phyloP scores from a whole-genome alignment of 37 sponge, comb jelly and placozoan species.

The Oopsacas minuta region DNA sequence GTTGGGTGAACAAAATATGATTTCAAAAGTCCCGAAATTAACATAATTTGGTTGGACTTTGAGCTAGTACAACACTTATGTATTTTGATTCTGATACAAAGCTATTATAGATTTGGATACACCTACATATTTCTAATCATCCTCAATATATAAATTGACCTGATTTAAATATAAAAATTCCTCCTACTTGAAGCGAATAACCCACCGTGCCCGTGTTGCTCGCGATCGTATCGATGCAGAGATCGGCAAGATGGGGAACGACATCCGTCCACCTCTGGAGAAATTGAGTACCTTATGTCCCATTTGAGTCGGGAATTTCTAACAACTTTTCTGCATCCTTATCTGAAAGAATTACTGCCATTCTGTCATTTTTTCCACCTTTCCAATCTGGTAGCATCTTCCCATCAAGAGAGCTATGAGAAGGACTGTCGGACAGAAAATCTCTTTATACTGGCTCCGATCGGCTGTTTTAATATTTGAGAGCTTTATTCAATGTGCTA shows the following conservation, averaged over 20 bases:
- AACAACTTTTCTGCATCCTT: constrained; percentile 9
- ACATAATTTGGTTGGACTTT: too few species aligned
- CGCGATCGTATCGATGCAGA: not conserved
- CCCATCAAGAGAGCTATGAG: not conserved
- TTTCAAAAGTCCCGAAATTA: too few species aligned
- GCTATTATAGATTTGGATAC: too few species aligned
- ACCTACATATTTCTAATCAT: too few species aligned
- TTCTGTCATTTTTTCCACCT: constrained; percentile 15
- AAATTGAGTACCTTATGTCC: not conserved
- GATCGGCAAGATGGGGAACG: not conserved
- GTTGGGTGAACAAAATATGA: too few species aligned
- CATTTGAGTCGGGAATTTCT: constrained; percentile 4
- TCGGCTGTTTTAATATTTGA: not conserved
- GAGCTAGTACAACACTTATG: too few species aligned
- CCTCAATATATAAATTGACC: too few species aligned
- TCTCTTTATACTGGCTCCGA: constrained; percentile 17
- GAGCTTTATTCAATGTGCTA: not conserved
- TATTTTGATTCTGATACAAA: too few species aligned
- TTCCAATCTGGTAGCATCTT: constrained; percentile 18
- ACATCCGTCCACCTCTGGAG: not conserved
- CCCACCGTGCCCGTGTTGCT: not conserved
- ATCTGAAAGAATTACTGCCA: not conserved
- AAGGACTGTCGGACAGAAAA: constrained; percentile 18
- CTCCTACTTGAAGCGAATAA: too few species aligned
- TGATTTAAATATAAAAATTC: too few species aligned